phyloP scores from a whole-genome alignment of 2,113 vertebrate species.

The Chauna torquata region DNA sequence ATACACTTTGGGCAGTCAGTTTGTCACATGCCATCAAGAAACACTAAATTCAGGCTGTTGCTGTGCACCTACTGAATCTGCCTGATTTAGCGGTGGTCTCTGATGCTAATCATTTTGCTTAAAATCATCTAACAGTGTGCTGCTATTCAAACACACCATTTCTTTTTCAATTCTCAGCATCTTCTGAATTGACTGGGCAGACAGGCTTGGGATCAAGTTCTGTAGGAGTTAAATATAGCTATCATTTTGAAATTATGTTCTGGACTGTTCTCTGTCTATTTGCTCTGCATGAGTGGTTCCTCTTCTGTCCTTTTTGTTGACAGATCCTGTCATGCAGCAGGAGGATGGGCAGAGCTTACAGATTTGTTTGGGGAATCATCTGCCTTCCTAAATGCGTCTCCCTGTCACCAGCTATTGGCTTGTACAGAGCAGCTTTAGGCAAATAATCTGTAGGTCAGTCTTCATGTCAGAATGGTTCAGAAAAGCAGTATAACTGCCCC shows the following conservation, averaged over 20 bases:
- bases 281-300: not conserved
- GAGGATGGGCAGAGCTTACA: not conserved
- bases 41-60: not conserved
- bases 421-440: fast-evolving
- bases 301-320: not conserved
- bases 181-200: not conserved
- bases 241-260: not conserved
- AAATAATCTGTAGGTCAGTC: fast-evolving
- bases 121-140: not conserved
- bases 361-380: not conserved
- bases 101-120: not conserved
- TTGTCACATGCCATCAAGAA: not conserved
- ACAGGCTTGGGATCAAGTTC: not conserved
- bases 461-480: not conserved
- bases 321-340: not conserved
- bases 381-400: not conserved
- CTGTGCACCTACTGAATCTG: not conserved
- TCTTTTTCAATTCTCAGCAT: not conserved
- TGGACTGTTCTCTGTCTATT: not conserved
- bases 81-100: not conserved
- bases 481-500: not conserved
- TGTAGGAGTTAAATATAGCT: not conserved
- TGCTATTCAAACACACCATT: not conserved
- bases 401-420: not conserved
- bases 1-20: fast-evolving